phyloP scores from a whole-genome alignment of 2,888 invertebrate species.

The Drosophila ustulata region DNA sequence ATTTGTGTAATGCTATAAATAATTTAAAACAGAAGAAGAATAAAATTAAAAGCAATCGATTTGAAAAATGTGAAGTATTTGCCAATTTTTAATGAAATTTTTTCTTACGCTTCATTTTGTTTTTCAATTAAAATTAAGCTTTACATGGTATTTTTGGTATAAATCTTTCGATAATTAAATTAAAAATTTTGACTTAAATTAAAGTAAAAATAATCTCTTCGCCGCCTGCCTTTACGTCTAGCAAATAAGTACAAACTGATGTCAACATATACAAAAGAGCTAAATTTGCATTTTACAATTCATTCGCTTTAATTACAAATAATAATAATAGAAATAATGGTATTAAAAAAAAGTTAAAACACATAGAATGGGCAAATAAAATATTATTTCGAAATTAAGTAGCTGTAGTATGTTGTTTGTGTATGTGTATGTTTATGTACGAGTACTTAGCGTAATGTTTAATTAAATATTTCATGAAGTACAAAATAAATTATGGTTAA shows the following conservation, averaged over 20 bases:
- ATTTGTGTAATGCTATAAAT: conserved; percentile 53
- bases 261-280: conserved; percentile 71
- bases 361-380: conserved; percentile 57
- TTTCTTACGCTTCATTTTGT: conserved; percentile 65
- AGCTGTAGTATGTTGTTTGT: conserved; percentile 42
- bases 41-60: conserved; percentile 55
- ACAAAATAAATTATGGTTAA: conserved; percentile 75
- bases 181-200: conserved; percentile 71
- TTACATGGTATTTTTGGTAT: conserved; percentile 81
- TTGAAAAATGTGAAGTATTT: conserved; percentile 75
- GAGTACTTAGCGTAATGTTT: conserved; percentile 50
- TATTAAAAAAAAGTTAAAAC: conserved; percentile 28
- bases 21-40: conserved; percentile 44
- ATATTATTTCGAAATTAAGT: conserved; percentile 71
- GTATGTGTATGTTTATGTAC: conserved; percentile 29
- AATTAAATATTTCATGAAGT: conserved; percentile 63
- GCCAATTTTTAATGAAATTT: conserved; percentile 77
- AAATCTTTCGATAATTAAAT: conserved; percentile 80
- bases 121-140: conserved; percentile 72
- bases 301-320: conserved; percentile 37
- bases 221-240: conserved; percentile 26
- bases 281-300: conserved; percentile 60
- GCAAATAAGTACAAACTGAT: conserved; percentile 66
- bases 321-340: conserved; percentile 16
- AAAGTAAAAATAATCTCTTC: conserved; percentile 66